Conservation (phyloP, 2,888 invertebrate genomes). For the Osmoderma eremita region DNA sequence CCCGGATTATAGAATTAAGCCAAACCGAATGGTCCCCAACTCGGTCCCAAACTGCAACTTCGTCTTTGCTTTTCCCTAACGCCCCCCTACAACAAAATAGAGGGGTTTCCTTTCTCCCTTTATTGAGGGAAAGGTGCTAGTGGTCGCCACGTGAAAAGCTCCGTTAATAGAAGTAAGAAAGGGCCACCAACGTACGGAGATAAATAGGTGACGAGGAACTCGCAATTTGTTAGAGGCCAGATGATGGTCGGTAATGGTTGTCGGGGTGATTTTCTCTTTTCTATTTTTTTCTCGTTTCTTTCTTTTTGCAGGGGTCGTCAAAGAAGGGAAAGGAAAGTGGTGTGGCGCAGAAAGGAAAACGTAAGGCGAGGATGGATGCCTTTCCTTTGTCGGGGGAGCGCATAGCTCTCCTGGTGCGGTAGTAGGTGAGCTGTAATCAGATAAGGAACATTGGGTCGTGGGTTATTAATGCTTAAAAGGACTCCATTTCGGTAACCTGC, state of each 20-base stretch:
- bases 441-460: too few relatives aligned
- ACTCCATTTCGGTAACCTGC: too few relatives aligned
- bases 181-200: slow-evolving; percentile 3
- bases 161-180: slow-evolving; percentile 9
- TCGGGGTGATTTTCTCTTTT: background rate
- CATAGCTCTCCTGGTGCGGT: too few relatives aligned
- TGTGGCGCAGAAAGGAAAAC: background rate
- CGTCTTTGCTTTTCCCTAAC: background rate
- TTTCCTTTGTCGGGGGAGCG: background rate
- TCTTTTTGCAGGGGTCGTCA: background rate
- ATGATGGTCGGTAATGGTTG: slow-evolving; percentile 35
- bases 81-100: background rate
- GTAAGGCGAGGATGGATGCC: background rate
- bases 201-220: slow-evolving; percentile 27
- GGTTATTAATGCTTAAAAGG: too few relatives aligned
- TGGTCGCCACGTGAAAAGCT: too few relatives aligned
- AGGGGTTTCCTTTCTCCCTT: background rate
- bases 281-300: too few relatives aligned
- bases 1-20: slow-evolving; percentile 8
- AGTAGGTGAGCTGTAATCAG: too few relatives aligned
- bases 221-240: slow-evolving; percentile 30
- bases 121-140: background rate
- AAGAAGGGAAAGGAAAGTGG: background rate
- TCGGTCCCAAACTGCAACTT: too few relatives aligned
- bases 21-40: slow-evolving; percentile 4